Base-by-base conservation (phyloP, 2,113 vertebrate genomes). In the Cariama cristata region DNA sequence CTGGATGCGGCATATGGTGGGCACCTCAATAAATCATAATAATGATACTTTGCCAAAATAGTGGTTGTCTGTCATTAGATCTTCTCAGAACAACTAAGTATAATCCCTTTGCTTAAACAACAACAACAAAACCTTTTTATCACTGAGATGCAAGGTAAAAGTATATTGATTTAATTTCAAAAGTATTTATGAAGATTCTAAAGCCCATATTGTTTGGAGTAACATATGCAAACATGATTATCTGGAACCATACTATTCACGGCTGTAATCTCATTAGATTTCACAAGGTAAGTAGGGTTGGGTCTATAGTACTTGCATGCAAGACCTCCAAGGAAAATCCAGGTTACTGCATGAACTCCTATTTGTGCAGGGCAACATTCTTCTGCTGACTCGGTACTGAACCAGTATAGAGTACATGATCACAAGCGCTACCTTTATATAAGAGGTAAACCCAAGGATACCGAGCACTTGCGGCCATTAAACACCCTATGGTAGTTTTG, bases 321-420 rank as follows among this genome's bases (percentile, higher is more conserved):
- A 95, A 94, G 67, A 94, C 23, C 80, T 97, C 91, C 63, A 91
- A 94, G 69, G 87, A 87, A 93, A 93, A 93, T 91, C 86, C 84
- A 55, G 10, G 60, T 79, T 82, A 32, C 30, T 50, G 15, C 63
- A 63, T 26, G 53, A 85, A 62, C 18, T 11, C 28, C 18, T 77
- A 77, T 67, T 80, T 86, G 80, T 15, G 8, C 56, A 77, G 47
- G 6, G 20, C 63, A 79, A 56, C 49, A n/a, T 93, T 96, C 32
- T 81, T 76, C 80, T 82, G 66, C 86, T 91, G 93, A 69, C 1
- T 19, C 67, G 66, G 45, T 82, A 93, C 6, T 50, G 86, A 95
- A 83, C 58, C 42, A 86, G 74, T n/a, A 83, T 40, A 38, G 88
- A 82, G 55, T 26, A 49, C 49, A 93, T 12, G 38, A 73, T 83